Evolutionary conservation across 2,113 vertebrate species (phyloP).

Genomic region (Lepisosteus osseus): DNA sequence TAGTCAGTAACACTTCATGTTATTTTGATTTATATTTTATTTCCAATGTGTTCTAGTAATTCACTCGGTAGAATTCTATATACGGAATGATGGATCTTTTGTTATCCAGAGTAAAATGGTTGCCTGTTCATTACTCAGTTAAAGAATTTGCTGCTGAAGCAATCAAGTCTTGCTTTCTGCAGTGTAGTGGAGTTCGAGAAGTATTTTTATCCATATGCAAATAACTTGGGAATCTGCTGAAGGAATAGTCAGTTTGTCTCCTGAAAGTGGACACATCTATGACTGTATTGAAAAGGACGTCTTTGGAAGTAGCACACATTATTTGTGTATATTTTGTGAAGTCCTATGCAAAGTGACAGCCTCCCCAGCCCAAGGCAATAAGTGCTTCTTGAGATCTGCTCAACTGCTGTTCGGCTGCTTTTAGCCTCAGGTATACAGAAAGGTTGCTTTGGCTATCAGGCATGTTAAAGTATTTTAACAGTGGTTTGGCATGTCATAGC

Average conservation of each 20-base stretch:
- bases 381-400: conserved; percentile 66
- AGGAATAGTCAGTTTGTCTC: conserved; percentile 39
- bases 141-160: conserved; percentile 2
- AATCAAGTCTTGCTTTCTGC: background rate
- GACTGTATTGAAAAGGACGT: conserved; percentile 59
- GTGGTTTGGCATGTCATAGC: conserved; percentile 45
- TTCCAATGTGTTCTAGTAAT: too few relatives aligned
- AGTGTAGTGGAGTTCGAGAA: conserved; percentile 8
- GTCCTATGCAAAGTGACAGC: conserved; percentile 63
- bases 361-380: conserved; percentile 51
- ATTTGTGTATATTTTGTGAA: conserved; percentile 43
- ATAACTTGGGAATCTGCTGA: conserved; percentile 52
- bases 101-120: too few relatives aligned
- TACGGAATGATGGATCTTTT: too few relatives aligned
- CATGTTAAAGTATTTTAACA: conserved; percentile 60
- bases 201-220: conserved; percentile 51
- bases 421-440: conserved; percentile 55
- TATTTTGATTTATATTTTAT: too few relatives aligned
- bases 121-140: too few relatives aligned
- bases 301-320: conserved; percentile 44
- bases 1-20: too few relatives aligned
- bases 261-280: conserved; percentile 54
- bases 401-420: conserved; percentile 61
- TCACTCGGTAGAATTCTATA: too few relatives aligned
- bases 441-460: conserved; percentile 65